These are phyloP conservation scores for Axinella damicornis DNA, from an alignment of 37 sponge, comb jelly and placozoan genomes.

Conservation along the genomic window DNA sequence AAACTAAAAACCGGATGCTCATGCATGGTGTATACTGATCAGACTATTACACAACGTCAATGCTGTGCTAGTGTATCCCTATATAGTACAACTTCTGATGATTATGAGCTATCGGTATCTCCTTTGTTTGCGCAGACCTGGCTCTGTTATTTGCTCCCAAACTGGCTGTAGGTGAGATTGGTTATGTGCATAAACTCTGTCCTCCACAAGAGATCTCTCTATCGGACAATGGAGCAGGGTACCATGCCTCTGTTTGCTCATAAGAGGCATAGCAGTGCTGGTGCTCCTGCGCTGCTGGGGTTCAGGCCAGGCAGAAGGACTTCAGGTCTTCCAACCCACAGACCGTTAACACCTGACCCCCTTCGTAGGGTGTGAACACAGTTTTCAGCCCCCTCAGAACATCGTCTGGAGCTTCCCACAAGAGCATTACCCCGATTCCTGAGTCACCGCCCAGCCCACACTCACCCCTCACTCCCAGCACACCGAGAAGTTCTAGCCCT, in stretches of 20 bases:
- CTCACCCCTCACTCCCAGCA: neutral
- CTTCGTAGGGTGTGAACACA: neutral
- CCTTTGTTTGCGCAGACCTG: constrained; percentile 17
- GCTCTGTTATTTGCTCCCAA: constrained; percentile 27
- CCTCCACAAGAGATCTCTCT: neutral
- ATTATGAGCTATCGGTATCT: too few species aligned
- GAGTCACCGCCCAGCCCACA: neutral
- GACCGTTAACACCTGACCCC: neutral
- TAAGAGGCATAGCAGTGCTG: neutral
- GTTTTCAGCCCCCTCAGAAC: neutral
- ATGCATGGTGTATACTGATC: too few species aligned
- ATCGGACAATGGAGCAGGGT: neutral
- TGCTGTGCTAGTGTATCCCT: too few species aligned
- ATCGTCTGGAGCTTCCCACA: neutral
- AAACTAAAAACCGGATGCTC: too few species aligned
- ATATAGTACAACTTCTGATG: too few species aligned
- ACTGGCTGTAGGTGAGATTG: constrained; percentile 34
- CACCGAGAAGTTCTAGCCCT: neutral
- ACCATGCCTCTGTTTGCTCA: constrained; percentile 10
- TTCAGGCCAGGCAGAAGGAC: neutral
- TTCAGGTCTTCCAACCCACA: neutral
- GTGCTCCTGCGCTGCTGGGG: neutral
- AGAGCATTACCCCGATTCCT: neutral
- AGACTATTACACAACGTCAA: too few species aligned
- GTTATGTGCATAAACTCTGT: neutral